These are phyloP conservation scores for Aradophagus sp. DNA, from an alignment of 1,140 invertebrate genomes.

Conservation along the genomic window DNA sequence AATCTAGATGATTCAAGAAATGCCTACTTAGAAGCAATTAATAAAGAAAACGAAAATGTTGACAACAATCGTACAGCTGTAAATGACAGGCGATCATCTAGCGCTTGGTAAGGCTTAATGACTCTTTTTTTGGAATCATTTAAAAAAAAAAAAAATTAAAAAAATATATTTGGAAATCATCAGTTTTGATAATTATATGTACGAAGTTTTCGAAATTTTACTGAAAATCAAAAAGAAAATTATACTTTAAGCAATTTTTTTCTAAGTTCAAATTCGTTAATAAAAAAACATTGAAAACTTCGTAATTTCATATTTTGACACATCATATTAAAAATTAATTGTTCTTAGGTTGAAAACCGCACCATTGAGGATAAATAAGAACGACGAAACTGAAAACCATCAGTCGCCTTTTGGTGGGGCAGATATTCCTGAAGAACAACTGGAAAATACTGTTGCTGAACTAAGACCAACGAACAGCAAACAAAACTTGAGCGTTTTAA, in stretches of 20 bases:
- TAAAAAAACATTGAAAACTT: too few relatives aligned
- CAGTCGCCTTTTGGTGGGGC: conserved; percentile 34
- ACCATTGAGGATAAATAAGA: conserved; percentile 42
- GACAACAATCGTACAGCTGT: conserved; percentile 42
- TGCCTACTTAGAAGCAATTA: conserved; percentile 28
- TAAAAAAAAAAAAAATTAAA: neutral
- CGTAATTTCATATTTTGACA: too few relatives aligned
- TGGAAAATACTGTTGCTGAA: conserved; percentile 60
- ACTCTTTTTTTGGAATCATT: neutral
- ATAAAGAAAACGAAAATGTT: conserved; percentile 67
- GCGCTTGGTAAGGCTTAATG: conserved; percentile 58
- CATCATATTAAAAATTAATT: too few relatives aligned
- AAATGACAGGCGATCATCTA: conserved; percentile 64
- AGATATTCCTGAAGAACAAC: conserved; percentile 32
- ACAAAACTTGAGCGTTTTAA: conserved; percentile 19
- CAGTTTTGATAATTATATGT: too few relatives aligned
- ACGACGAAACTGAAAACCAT: conserved; percentile 25
- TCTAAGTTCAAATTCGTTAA: too few relatives aligned
- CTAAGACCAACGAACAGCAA: conserved; percentile 39
- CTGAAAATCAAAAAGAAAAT: too few relatives aligned
- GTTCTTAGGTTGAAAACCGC: conserved; percentile 53
- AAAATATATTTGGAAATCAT: conserved; percentile 1
- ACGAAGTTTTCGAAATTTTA: too few relatives aligned
- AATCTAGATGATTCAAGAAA: conserved; percentile 34
- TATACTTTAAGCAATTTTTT: too few relatives aligned